Conservation (phyloP, 2,888 invertebrate genomes). For the Coelogynopora nodosa region DNA sequence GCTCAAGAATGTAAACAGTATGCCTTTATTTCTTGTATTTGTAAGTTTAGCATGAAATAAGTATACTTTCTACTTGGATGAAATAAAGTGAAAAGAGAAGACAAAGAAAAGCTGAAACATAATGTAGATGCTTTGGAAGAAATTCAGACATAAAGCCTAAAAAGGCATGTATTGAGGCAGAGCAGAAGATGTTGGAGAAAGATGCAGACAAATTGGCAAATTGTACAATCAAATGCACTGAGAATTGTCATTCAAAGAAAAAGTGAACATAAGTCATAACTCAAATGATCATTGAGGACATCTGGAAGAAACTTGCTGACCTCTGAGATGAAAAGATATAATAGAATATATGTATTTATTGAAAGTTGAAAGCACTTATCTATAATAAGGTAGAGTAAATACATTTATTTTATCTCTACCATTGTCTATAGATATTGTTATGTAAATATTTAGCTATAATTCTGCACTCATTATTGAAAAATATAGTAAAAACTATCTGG, state of each 20-base stretch:
- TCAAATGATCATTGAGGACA: slow-evolving; percentile 23
- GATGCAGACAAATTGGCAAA: background rate
- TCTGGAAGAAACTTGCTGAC: slow-evolving; percentile 28
- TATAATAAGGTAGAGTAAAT: no score
- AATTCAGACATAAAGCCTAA: slow-evolving; percentile 1
- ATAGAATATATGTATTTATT: no score
- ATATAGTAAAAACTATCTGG: no score
- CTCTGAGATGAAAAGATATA: no score
- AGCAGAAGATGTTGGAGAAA: slow-evolving; percentile 18
- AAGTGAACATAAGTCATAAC: background rate
- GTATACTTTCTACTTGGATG: background rate
- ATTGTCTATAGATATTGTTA: no score
- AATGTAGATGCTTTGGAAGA: slow-evolving; percentile 25
- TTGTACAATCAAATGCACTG: slow-evolving; percentile 23
- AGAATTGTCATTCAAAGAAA: background rate
- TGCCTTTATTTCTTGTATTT: slow-evolving; percentile 1
- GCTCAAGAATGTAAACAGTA: slow-evolving; percentile 17
- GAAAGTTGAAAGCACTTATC: no score
- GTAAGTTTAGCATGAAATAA: slow-evolving; percentile 3
- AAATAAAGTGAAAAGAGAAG: slow-evolving; percentile 15
- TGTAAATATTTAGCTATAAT: no score
- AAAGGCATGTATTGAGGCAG: slow-evolving; percentile 16
- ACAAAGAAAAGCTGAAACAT: slow-evolving; percentile 13
- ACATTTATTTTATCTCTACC: no score
- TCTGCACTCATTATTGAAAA: no score